Evolutionary conservation across 2,888 invertebrate species (phyloP), one percentile per base, ranked within the genome.

Genomic region (Pogonocherus hispidulus): DNA sequence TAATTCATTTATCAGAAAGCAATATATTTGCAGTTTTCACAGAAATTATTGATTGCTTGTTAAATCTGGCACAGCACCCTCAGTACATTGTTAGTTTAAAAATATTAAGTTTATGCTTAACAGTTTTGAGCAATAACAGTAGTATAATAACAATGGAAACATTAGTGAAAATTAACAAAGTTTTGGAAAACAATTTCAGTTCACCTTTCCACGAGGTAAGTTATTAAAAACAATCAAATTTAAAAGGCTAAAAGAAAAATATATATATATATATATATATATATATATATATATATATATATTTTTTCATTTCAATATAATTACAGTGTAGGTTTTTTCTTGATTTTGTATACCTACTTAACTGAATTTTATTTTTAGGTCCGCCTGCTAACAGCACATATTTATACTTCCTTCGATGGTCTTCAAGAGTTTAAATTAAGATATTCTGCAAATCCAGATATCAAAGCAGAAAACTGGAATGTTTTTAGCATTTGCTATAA

Each of bases 351-450:
- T n/a, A n/a, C n/a, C n/a, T n/a, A n/a, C n/a, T n/a, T n/a, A n/a
- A n/a, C 6, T 1, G n/a, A 14, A 6, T 14, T 44, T 44, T 44
- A 49, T 22, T 88, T 87, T 75, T 79, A 91, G 90, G 86, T 93
- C 1, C 90, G 96, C 16, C 85, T 93, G 16, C 84, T 93, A 63
- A 92, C 93, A 0, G 87, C 93, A 0, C 93, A 95, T 76, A 90
- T 95, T 52, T 90, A 94, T 79, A 89, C 91, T 35, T 83, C 91
- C 19, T 92, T 95, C 76, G 88, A 91, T 75, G 84, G 86, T 71
- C 80, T 89, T 3, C 84, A 88, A 60, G 87, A 89, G 66, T 81
- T 90, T 11, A 86, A 86, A 52, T 83, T 87, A 70, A 72, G 73
- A 9, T 78, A 81, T 66, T 73, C 79, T 8, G 75, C 81, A 22